Base-by-base conservation (phyloP, 2,113 vertebrate species). In the Pipa parva region DNA sequence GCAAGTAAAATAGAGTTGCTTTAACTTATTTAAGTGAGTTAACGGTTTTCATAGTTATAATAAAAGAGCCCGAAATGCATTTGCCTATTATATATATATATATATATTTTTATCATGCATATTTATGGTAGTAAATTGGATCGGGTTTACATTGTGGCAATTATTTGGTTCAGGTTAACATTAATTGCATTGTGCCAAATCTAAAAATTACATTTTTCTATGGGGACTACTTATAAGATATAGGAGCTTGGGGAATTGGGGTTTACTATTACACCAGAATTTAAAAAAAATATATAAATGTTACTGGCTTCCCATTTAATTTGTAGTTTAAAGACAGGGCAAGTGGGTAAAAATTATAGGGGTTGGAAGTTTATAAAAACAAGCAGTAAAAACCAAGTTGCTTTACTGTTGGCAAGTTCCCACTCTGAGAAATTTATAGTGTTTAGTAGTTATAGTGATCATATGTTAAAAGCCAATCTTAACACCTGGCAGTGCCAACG, bases 401-500 rank as follows among this genome's bases (percentile, higher is more conserved):
- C 80, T 81, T 80, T 78, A 81, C 80, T 81, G 73, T 74, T 83
- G 79, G 80, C 80, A 83, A 77, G 63, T 75, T 76, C 63, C 80
- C 65, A 28, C 77, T 81, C 82, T 59, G 76, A 78, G 80, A 80
- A 88, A 75, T 52, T 80, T 79, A 78, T 78, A 75, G 83, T 80
- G 75, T 81, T 77, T 78, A 76, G 66, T 83, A 75, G 76, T 79
- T 12, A 0, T 68, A 76, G 75, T 79, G 74, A 74, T 81, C 83
- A 24, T 76, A 75, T 66, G 73, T 73, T 80, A 78, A 77, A 74
- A 82, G 79, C 80, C 76, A 76, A 49, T 70, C 80, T 83, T 79
- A 81, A 78, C 87, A 87, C 81, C 83, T 88, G 83, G 63, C 70
- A 75, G 71, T 82, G 85, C 83, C 87, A 87, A 78, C 79, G 81